These are phyloP conservation scores for Cantharis rufa DNA, from an alignment of 2,888 invertebrate genomes.

Conservation along the genomic window DNA sequence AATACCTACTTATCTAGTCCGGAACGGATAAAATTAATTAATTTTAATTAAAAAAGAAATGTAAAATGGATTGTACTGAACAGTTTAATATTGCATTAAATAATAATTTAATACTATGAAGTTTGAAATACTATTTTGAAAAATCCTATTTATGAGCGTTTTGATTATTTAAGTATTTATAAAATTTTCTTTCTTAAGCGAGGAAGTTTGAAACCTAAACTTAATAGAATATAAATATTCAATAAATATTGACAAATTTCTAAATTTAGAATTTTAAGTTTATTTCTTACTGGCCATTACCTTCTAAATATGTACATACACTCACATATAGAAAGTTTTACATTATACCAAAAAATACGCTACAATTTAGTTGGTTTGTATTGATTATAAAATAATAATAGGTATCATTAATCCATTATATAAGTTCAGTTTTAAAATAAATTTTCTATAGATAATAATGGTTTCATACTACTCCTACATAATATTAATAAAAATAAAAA, in stretches of 20 bases:
- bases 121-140: no score
- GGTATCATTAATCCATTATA: not conserved
- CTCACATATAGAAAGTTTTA: not conserved
- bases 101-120: no score
- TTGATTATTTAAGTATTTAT: not conserved
- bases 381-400: not conserved
- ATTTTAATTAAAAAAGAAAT: no score
- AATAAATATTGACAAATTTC: not conserved
- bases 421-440: not conserved
- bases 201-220: not conserved
- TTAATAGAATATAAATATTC: not conserved
- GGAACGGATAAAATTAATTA: no score
- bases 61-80: no score
- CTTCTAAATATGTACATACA: not conserved
- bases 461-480: no score
- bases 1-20: no score
- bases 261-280: not conserved
- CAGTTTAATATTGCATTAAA: no score
- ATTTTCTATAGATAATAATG: not conserved
- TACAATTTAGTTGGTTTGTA: not conserved
- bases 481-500: no score
- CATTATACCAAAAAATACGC: not conserved
- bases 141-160: no score
- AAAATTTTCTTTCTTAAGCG: not conserved
- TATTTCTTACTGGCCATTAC: not conserved